A percentile compares a stretch with the other conserved stretches of the same genome.
Conservation (phyloP, 2,797 vertebrate genomes). For the Harpagifer antarcticus region DNA sequence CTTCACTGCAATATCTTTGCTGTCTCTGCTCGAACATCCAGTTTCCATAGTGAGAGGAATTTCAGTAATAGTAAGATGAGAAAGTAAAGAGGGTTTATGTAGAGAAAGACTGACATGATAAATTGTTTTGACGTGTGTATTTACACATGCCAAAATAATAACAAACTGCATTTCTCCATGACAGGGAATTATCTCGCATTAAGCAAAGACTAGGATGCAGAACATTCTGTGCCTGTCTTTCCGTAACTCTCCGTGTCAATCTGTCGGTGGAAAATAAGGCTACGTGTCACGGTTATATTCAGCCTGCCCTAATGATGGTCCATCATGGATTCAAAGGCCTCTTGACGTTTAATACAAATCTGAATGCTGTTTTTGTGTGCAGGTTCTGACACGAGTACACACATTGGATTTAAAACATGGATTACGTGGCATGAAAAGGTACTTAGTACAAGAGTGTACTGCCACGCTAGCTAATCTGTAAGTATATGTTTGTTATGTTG, state of each 20-base stretch:
- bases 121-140: slow-evolving; percentile 30
- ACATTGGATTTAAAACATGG: background rate
- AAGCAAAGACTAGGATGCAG: slow-evolving; percentile 3
- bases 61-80: background rate
- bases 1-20: too few species aligned
- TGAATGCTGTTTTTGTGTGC: background rate
- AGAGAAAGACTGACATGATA: background rate
- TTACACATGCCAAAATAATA: background rate
- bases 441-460: too few species aligned
- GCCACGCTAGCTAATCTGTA: too few species aligned
- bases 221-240: background rate
- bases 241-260: background rate
- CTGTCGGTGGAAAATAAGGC: background rate
- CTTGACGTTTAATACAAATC: background rate
- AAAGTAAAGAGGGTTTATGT: background rate
- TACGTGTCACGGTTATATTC: background rate
- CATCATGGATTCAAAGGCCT: background rate
- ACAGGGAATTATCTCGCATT: background rate
- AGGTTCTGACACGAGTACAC: background rate
- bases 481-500: background rate
- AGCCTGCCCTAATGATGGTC: background rate
- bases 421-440: background rate
- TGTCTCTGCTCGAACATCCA: slow-evolving; percentile 16
- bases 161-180: slow-evolving; percentile 15
- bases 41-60: background rate